These are phyloP conservation scores for Lasius fuliginosus DNA, from an alignment of 2,888 invertebrate species.

Conservation along the genomic window DNA sequence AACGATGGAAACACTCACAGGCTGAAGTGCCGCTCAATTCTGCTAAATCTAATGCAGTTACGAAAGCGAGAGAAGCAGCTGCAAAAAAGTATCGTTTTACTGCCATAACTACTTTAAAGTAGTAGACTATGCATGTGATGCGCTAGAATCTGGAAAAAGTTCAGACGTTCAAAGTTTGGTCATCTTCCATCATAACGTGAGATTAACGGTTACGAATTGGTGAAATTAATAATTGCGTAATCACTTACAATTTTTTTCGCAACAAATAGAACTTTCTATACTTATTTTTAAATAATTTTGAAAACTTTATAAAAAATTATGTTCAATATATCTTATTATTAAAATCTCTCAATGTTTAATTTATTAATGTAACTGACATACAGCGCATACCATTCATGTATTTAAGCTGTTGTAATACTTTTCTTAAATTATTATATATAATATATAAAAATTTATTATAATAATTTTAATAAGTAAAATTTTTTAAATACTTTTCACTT, in stretches of 20 bases:
- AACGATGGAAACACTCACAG: conserved; percentile 9
- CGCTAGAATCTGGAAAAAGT: not conserved
- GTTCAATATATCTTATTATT: not conserved
- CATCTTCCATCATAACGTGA: not conserved
- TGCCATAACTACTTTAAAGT: not conserved
- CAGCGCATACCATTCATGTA: not conserved
- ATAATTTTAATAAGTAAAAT: too few species aligned
- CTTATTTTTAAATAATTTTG: not conserved
- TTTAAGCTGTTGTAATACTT: not conserved
- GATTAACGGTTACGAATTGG: not conserved
- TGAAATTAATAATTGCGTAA: not conserved
- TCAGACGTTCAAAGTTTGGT: not conserved
- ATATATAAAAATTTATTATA: too few species aligned
- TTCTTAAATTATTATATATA: not conserved
- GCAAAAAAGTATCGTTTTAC: not conserved
- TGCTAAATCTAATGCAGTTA: not conserved
- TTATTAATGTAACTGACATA: not conserved
- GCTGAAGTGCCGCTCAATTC: not conserved
- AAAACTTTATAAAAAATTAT: not conserved
- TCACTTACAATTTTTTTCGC: not conserved
- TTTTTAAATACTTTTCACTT: too few species aligned
- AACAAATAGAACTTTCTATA: not conserved
- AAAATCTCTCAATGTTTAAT: not conserved
- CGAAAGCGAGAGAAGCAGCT: not conserved
- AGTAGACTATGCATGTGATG: not conserved